Evolutionary conservation across 2,888 invertebrate genomes (phyloP).

Genomic region (Encarsia formosa): DNA sequence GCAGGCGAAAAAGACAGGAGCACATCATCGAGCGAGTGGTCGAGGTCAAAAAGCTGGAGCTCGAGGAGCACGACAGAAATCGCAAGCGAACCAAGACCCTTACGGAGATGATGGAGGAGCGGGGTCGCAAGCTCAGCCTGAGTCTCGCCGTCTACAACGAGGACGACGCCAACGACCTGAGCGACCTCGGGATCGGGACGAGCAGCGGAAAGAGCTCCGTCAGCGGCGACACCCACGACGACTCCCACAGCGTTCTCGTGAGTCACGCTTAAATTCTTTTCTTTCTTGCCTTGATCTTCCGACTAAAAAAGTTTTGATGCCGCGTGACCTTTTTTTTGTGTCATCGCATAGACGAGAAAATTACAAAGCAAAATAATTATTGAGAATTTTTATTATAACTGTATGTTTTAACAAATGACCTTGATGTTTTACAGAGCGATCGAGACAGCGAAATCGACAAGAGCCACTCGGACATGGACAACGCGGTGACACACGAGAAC

Average conservation of each 20-base stretch:
- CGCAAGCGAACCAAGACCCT: conserved; percentile 86
- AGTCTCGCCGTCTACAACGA: conserved; percentile 69
- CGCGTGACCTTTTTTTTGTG: too few relatives aligned
- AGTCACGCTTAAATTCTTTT: conserved; percentile 24
- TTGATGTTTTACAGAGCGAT: conserved; percentile 42
- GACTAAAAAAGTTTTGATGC: too few relatives aligned
- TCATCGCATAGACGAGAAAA: too few relatives aligned
- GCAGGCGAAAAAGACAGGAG: conserved; percentile 85
- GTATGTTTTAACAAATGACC: too few relatives aligned
- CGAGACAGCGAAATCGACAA: conserved; percentile 50
- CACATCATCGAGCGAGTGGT: conserved; percentile 86
- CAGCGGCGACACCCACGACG: conserved; percentile 49
- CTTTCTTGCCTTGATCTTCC: too few relatives aligned
- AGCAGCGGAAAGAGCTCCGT: conserved; percentile 50
- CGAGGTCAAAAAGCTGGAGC: conserved; percentile 82
- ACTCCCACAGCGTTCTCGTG: conserved; percentile 47
- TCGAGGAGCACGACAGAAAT: conserved; percentile 68
- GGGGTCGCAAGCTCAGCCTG: conserved; percentile 62
- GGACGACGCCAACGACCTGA: conserved; percentile 79
- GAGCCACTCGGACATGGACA: conserved; percentile 47
- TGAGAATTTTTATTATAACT: too few relatives aligned
- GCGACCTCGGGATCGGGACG: conserved; percentile 71
- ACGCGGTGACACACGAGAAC: conserved; percentile 31
- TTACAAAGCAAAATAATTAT: background rate
- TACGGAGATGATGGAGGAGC: conserved; percentile 89